These are phyloP conservation scores for Acanthopleura granulata DNA, from an alignment of 2,888 invertebrate genomes.

Conservation along the genomic window DNA sequence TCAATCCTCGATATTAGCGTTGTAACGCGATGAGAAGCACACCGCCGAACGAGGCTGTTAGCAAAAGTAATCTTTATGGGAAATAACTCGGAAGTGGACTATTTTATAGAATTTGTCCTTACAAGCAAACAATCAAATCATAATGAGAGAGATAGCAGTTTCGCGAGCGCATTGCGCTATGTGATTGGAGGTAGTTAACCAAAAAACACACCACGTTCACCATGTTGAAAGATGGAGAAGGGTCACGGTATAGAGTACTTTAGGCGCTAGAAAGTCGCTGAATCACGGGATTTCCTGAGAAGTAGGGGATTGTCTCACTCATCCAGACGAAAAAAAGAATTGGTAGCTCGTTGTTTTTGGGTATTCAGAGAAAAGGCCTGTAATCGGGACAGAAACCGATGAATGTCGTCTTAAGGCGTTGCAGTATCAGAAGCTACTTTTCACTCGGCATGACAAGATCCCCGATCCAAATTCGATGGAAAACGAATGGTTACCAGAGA, in stretches of 20 bases:
- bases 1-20: too few species aligned
- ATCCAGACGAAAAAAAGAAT: neutral
- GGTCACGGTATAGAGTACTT: neutral
- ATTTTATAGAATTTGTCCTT: too few species aligned
- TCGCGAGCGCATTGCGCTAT: neutral
- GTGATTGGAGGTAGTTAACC: neutral
- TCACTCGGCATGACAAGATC: neutral
- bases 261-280: neutral
- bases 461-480: neutral
- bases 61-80: too few species aligned
- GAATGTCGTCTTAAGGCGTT: neutral
- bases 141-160: neutral
- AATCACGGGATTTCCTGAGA: neutral
- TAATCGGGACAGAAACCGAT: neutral
- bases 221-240: neutral
- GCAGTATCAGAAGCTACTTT: conserved; percentile 7
- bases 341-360: neutral
- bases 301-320: neutral
- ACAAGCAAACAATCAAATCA: too few species aligned
- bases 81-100: too few species aligned
- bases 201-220: neutral
- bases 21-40: too few species aligned
- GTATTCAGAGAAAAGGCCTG: neutral
- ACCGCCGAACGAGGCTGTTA: too few species aligned
- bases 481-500: neutral